Evolutionary conservation across 1,140 invertebrate genomes (phyloP).

Genomic region (Hycleus phaleratus): DNA sequence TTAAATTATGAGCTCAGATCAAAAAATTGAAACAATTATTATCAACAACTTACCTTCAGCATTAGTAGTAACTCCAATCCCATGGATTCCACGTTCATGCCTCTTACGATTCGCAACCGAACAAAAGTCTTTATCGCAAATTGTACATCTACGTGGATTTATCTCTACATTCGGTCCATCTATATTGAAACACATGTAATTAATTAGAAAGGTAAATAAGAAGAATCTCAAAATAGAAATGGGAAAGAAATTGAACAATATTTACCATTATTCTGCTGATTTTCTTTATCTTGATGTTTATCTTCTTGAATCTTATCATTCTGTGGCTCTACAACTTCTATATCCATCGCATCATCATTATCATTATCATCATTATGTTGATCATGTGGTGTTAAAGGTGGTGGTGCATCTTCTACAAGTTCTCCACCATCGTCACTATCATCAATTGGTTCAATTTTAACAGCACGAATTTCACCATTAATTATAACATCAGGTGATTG

Average conservation of each 20-base stretch:
- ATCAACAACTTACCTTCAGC: conserved; percentile 1
- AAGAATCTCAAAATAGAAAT: not conserved
- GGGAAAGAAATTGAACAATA: not conserved
- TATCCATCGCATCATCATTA: too few species aligned
- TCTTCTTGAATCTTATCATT: not conserved
- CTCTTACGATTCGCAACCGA: conserved; percentile 21
- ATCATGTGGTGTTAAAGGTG: conserved; percentile 2
- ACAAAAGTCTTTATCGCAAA: conserved; percentile 27
- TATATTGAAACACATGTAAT: too few species aligned
- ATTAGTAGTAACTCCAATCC: not conserved
- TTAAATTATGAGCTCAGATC: too few species aligned
- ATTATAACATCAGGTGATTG: conserved; percentile 7
- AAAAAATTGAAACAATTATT: too few species aligned
- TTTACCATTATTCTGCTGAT: not conserved
- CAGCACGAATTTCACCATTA: conserved; percentile 2
- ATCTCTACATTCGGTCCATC: not conserved
- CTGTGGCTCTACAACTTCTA: not conserved
- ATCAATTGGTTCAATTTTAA: conserved; percentile 12
- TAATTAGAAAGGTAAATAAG: not conserved
- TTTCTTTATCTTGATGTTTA: not conserved
- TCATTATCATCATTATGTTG: not conserved
- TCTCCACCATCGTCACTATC: not conserved
- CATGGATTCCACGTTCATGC: conserved; percentile 16
- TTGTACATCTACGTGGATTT: conserved; percentile 10
- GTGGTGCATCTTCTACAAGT: conserved; percentile 1